Conservation (phyloP, 2,113 vertebrate species). For the human region GRCh38 chr21:30175001-30175500, state of each 20-base stretch:
- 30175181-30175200: background rate
- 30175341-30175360: background rate
- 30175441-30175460: background rate
- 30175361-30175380: background rate
- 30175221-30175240: conserved; percentile 25
- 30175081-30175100: background rate
- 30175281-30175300: conserved; percentile 2
- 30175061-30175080: background rate
- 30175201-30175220: background rate
- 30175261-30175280: background rate
- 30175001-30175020: background rate
- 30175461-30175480: background rate
- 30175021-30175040: background rate
- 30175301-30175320: background rate
- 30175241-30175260: background rate
- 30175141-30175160: background rate
- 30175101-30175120: background rate
- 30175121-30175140: background rate
- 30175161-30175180: background rate
- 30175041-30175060: background rate
- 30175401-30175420: background rate
- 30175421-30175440: background rate
- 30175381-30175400: background rate
- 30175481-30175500: background rate
- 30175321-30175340: conserved; percentile 22